These are phyloP conservation scores for Salmo trutta DNA, from an alignment of 2,797 vertebrate species.

Conservation along the genomic window DNA sequence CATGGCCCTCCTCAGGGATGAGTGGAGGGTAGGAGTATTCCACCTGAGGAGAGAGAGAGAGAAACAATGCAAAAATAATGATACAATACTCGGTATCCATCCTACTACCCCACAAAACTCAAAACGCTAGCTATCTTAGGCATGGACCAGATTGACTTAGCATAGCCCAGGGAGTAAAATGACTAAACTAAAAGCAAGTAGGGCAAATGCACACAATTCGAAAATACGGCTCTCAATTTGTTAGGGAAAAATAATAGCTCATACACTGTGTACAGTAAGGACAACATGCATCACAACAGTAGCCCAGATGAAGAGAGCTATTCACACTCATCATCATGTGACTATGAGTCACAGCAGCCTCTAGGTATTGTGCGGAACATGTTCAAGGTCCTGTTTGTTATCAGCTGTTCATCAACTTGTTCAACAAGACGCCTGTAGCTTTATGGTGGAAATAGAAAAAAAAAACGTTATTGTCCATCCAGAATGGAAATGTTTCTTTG, in stretches of 20 bases:
- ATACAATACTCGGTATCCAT: too few species aligned
- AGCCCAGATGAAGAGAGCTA: background rate
- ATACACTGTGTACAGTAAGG: background rate
- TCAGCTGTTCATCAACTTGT: background rate
- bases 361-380: background rate
- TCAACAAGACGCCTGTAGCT: background rate
- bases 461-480: too few species aligned
- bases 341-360: background rate
- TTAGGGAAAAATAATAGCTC: too few species aligned
- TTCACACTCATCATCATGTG: background rate
- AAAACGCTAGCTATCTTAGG: background rate
- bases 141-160: background rate
- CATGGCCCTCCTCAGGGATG: constrained; percentile 85
- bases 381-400: background rate
- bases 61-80: background rate
- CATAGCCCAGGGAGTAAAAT: too few species aligned
- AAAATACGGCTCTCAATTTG: too few species aligned
- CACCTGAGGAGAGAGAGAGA: constrained; percentile 66
- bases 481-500: too few species aligned
- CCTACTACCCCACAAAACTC: too few species aligned
- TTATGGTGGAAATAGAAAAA: too few species aligned
- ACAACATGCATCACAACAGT: background rate
- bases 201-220: background rate
- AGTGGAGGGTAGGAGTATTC: constrained; percentile 96
- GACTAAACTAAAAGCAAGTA: too few species aligned